A percentile compares a stretch with the other conserved stretches of the same genome.
phyloP scores from a whole-genome alignment of 2,113 vertebrate genomes.

The Eudorcas thomsonii region DNA sequence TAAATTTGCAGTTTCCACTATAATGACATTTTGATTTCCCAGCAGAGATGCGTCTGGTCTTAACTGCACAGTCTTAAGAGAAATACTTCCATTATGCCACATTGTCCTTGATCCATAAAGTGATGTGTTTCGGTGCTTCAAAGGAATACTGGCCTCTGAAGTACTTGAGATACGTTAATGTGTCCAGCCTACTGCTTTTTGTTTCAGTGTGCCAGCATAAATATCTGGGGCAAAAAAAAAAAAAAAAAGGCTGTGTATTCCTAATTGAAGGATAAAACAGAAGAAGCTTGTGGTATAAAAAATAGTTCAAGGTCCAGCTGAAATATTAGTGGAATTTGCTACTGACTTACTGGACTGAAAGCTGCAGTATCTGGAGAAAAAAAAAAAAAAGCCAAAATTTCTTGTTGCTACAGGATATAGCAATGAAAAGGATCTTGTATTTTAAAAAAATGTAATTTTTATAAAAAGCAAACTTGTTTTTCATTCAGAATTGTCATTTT shows the following conservation, averaged over 20 bases:
- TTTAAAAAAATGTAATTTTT: conserved; percentile 90
- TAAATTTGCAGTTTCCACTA: conserved; percentile 84
- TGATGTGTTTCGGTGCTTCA: conserved; percentile 84
- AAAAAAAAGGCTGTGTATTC: conserved; percentile 82
- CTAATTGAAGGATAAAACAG: conserved; percentile 82
- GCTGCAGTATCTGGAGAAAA: conserved; percentile 82
- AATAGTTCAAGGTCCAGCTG: conserved; percentile 85
- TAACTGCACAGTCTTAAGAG: conserved; percentile 81
- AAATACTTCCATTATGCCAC: conserved; percentile 84
- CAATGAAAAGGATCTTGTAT: conserved; percentile 88
- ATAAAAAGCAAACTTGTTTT: conserved; percentile 85
- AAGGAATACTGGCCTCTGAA: conserved; percentile 82
- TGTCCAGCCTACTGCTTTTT: conserved; percentile 84
- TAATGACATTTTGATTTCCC: conserved; percentile 84
- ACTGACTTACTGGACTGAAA: conserved; percentile 86
- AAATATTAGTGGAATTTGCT: conserved; percentile 90
- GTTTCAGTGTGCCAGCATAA: conserved; percentile 85
- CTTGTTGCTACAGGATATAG: conserved; percentile 83
- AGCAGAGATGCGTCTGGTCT: conserved; percentile 81
- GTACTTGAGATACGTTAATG: conserved; percentile 79
- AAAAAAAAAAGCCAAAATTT: conserved; percentile 82
- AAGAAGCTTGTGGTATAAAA: conserved; percentile 80
- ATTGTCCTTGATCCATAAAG: conserved; percentile 82
- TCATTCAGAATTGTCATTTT: conserved; percentile 89
- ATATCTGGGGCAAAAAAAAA: conserved; percentile 65